Conservation (phyloP, 1,140 invertebrate species). For the Bombus superbus region DNA sequence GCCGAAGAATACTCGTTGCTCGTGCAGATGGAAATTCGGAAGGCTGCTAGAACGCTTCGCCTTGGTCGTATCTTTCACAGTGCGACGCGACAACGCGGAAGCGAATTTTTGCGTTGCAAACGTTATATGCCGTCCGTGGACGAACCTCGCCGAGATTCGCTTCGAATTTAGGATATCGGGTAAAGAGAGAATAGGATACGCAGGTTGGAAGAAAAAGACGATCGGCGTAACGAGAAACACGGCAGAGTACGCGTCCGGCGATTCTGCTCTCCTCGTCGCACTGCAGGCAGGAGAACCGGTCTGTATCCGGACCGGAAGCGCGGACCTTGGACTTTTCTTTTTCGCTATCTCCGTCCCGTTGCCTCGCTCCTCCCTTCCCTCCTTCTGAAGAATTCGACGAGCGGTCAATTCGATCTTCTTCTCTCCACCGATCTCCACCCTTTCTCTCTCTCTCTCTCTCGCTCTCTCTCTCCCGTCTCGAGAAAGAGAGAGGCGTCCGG, state of each 20-base stretch:
- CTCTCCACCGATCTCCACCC: not conserved
- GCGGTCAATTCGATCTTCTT: conserved; percentile 58
- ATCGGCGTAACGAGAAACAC: conserved; percentile 8
- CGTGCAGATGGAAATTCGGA: no score
- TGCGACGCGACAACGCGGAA: accelerated
- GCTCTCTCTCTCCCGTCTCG: conserved; percentile 30
- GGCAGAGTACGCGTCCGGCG: conserved; percentile 20
- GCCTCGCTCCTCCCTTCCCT: not conserved
- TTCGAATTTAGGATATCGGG: no score
- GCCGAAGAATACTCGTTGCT: accelerated
- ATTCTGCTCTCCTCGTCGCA: conserved; percentile 25
- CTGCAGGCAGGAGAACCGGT: conserved; percentile 76
- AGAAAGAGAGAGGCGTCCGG: not conserved
- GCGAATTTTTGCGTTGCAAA: not conserved
- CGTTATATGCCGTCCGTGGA: no score
- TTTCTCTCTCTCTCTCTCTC: conserved; percentile 41
- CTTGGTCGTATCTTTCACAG: no score
- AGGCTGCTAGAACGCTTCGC: no score
- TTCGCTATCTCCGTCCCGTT: conserved; percentile 35
- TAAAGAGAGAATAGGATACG: not conserved
- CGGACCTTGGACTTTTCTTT: conserved; percentile 78
- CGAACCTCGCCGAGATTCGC: no score
- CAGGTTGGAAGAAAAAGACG: not conserved
- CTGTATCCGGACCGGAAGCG: conserved; percentile 82
- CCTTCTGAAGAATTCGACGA: conserved; percentile 11